phyloP scores from a whole-genome alignment of 2,113 vertebrate genomes.

The Trachemys scripta region DNA sequence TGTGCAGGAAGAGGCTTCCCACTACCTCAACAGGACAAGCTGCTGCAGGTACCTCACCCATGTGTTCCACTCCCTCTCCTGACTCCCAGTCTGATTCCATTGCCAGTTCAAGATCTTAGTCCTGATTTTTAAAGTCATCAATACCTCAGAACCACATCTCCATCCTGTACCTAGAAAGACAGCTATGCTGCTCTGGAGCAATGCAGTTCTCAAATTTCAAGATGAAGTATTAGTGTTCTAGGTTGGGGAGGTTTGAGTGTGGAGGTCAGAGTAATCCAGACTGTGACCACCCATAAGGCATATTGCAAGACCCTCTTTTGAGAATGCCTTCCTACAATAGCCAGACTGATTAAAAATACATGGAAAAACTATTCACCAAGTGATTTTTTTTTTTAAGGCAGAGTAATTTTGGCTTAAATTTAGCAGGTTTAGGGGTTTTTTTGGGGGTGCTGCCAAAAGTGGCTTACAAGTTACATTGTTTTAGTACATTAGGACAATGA shows the following conservation, averaged over 20 bases:
- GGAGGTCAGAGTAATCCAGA: neutral
- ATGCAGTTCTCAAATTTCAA: neutral
- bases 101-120: neutral
- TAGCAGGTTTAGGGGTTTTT: accelerated
- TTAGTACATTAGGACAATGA: neutral
- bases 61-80: neutral
- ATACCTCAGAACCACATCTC: neutral
- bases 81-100: accelerated
- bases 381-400: neutral
- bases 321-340: neutral
- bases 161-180: neutral
- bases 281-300: neutral
- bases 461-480: neutral
- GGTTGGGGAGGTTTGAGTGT: neutral
- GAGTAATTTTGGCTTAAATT: neutral
- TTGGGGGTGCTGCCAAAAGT: neutral
- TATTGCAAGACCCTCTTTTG: neutral
- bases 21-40: neutral
- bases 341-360: neutral
- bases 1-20: neutral
- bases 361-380: neutral
- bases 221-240: neutral
- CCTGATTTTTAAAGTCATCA: neutral
- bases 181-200: neutral
- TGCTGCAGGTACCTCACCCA: neutral